Evolutionary conservation across 2,113 vertebrate genomes (phyloP).

Genomic region (Eudyptes chrysolophus): DNA sequence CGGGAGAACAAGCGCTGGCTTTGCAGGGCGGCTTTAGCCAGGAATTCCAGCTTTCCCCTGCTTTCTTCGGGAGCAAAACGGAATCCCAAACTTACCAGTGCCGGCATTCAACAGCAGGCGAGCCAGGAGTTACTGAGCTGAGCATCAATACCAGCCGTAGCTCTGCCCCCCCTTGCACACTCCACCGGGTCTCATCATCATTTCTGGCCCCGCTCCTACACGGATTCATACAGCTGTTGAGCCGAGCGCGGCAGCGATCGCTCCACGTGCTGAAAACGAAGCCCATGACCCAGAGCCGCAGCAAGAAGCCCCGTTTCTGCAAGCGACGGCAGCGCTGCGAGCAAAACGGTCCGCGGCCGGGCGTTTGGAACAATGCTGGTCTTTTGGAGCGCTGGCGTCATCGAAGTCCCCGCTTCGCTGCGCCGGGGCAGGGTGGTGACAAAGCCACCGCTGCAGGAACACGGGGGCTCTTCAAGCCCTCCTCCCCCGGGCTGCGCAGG

Average conservation of each 20-base stretch:
- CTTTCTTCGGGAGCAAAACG: not conserved
- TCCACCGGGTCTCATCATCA: not conserved
- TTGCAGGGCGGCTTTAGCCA: not conserved
- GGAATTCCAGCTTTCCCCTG: not conserved
- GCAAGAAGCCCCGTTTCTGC: not conserved
- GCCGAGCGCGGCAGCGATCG: rapidly evolving
- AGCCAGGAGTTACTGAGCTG: not conserved
- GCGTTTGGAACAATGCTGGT: not conserved
- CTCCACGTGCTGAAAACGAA: rapidly evolving
- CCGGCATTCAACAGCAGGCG: not conserved
- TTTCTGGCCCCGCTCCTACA: not conserved
- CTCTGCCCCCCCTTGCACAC: rapidly evolving
- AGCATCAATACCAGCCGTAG: not conserved
- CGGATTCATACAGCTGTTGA: not conserved
- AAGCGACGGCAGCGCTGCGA: not conserved
- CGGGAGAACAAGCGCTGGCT: not conserved
- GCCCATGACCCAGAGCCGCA: not conserved
- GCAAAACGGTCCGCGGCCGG: rapidly evolving
- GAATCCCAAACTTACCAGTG: not conserved
- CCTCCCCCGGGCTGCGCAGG: not conserved
- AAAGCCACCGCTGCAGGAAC: not conserved
- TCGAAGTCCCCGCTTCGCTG: not conserved
- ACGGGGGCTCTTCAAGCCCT: not conserved
- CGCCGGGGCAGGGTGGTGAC: not conserved
- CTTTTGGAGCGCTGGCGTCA: conserved; percentile 26